Percentiles rank a stretch among this genome's conserved stretches.
Evolutionary conservation across 2,113 vertebrate genomes (phyloP).

Genomic region (Peucedramus taeniatus): DNA sequence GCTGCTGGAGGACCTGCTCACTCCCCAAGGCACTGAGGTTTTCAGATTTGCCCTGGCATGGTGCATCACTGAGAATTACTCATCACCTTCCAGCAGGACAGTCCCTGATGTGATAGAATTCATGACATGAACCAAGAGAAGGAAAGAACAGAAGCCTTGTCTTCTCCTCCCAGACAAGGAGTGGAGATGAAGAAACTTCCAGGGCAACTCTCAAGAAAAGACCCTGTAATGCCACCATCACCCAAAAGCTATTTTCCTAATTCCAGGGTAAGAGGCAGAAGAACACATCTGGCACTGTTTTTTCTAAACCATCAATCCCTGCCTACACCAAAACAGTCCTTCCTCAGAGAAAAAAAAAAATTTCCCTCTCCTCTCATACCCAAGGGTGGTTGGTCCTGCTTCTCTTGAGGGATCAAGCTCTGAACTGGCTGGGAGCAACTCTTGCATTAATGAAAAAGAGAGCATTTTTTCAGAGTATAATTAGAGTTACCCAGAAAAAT

Average conservation of each 20-base stretch:
- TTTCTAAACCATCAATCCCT: not conserved
- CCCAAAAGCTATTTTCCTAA: not conserved
- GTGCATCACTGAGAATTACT: not conserved
- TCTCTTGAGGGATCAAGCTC: not conserved
- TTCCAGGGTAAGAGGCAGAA: not conserved
- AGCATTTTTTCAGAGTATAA: not conserved
- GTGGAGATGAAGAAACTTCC: not conserved
- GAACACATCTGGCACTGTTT: not conserved
- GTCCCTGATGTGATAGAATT: not conserved
- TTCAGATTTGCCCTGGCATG: not conserved
- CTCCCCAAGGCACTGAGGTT: rapidly evolving
- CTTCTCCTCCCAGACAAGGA: not conserved
- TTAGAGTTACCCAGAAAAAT: not conserved
- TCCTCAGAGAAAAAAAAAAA: not conserved
- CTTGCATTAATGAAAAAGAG: rapidly evolving
- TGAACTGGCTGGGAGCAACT: not conserved
- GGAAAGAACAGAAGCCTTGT: not conserved
- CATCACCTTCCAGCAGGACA: not conserved
- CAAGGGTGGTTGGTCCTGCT: rapidly evolving
- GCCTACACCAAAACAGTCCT: not conserved
- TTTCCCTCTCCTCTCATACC: not conserved
- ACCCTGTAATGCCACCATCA: not conserved
- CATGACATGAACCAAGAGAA: not conserved
- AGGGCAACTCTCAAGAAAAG: not conserved
- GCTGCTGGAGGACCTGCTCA: not conserved